Evolutionary conservation across 2,113 vertebrate genomes (phyloP).

Genomic region (Grantiella picta): DNA sequence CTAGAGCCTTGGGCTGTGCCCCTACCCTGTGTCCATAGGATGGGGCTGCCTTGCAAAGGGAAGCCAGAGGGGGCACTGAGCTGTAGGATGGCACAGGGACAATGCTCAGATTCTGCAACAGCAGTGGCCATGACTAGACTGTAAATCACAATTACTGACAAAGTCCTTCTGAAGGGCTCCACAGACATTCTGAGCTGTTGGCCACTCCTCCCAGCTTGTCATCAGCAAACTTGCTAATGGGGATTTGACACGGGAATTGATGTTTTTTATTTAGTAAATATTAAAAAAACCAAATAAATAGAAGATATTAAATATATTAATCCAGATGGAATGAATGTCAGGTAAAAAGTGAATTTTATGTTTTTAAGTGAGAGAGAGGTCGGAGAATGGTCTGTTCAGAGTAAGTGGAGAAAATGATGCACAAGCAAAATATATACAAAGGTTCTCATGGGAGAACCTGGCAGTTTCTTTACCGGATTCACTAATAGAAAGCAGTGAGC

Average conservation of each 20-base stretch:
- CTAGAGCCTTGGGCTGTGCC: background rate
- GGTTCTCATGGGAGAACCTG: background rate
- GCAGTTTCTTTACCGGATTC: background rate
- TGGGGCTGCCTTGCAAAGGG: background rate
- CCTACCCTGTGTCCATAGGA: rapidly evolving
- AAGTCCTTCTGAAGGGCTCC: background rate
- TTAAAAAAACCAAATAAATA: background rate
- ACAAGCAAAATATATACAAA: background rate
- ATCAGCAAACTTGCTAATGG: background rate
- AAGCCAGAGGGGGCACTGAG: background rate
- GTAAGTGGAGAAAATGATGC: background rate
- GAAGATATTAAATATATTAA: background rate
- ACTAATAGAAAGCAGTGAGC: background rate
- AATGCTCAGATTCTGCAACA: background rate
- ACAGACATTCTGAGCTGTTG: background rate
- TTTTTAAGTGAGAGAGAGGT: background rate
- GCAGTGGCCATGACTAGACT: background rate
- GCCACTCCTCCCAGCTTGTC: background rate
- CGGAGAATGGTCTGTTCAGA: background rate
- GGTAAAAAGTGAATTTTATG: background rate
- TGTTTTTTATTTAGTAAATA: background rate
- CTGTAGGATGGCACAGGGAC: rapidly evolving
- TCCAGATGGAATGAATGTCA: background rate
- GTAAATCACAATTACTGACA: background rate
- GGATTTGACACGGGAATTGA: background rate